A percentile compares a stretch with the other conserved stretches of the same genome.
Conservation (phyloP, 2,797 vertebrate species). For the Phalloptychus januarius region DNA sequence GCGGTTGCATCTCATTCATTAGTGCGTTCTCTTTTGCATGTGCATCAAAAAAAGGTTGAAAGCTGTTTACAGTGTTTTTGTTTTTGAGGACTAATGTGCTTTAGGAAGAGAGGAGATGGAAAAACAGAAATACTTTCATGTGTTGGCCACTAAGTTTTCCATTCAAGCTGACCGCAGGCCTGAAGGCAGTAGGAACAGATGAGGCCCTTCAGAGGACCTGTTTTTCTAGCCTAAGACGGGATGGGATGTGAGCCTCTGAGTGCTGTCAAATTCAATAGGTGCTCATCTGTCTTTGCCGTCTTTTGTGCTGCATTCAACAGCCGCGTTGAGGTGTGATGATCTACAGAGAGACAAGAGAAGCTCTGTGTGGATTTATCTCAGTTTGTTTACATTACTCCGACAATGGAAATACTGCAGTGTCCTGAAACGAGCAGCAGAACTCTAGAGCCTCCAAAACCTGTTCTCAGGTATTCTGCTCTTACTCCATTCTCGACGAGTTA, state of each 20-base stretch:
- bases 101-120: constrained; percentile 1
- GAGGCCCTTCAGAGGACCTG: constrained; percentile 46
- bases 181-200: constrained; percentile 52
- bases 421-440: constrained; percentile 35
- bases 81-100: constrained; percentile 8
- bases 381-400: constrained; percentile 9
- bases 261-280: constrained; percentile 4
- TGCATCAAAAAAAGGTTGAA: constrained; percentile 5
- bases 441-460: constrained; percentile 64
- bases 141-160: constrained; percentile 40
- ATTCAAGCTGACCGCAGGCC: constrained; percentile 35
- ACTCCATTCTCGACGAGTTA: constrained; percentile 34
- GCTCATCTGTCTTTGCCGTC: constrained; percentile 39
- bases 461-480: constrained; percentile 58
- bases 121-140: constrained; percentile 19
- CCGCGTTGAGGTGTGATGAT: constrained; percentile 46
- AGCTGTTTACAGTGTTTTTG: constrained; percentile 4
- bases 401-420: constrained; percentile 16
- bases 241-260: constrained; percentile 1
- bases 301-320: constrained; percentile 40
- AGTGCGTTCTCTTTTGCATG: constrained; percentile 25
- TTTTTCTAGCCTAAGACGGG: constrained; percentile 48
- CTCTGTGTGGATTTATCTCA: constrained; percentile 28
- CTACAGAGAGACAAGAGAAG: constrained; percentile 17
- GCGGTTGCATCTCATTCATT: constrained; percentile 37